Conservation (phyloP, 2,113 vertebrate species). For the Carettochelys insculpta region DNA sequence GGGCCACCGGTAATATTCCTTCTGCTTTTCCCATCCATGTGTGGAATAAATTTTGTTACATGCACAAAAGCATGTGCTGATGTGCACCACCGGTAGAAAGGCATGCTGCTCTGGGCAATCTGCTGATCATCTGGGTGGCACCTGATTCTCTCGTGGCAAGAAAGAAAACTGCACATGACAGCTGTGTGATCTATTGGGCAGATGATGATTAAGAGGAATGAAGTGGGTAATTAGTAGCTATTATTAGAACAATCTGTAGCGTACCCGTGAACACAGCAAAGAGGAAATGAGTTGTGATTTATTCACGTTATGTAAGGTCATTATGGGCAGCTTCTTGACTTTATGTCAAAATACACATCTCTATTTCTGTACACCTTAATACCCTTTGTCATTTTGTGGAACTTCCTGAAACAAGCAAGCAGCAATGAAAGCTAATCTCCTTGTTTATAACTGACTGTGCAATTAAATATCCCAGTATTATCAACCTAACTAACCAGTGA, state of each 20-base stretch:
- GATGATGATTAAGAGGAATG: neutral
- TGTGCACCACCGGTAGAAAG: no score
- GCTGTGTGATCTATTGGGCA: neutral
- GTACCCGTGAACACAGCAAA: neutral
- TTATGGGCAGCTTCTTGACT: slow-evolving; percentile 33
- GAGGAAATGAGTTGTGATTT: neutral
- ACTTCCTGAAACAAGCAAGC: neutral
- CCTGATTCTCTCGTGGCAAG: neutral
- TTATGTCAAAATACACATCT: neutral
- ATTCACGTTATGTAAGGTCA: neutral
- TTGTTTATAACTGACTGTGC: neutral
- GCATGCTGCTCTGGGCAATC: no score
- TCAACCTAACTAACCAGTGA: neutral
- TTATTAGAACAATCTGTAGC: slow-evolving; percentile 33
- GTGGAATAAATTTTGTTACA: no score
- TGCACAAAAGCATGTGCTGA: no score
- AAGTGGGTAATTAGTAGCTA: neutral
- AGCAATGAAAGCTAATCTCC: neutral
- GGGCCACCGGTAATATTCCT: no score
- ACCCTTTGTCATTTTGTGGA: neutral
- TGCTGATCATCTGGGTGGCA: no score
- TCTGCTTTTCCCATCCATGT: no score
- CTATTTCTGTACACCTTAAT: slow-evolving; percentile 18
- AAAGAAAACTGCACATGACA: neutral
- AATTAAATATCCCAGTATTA: neutral